Evolutionary conservation across 2,113 vertebrate genomes (phyloP).

Genomic region (Gasterosteus nipponicus): DNA sequence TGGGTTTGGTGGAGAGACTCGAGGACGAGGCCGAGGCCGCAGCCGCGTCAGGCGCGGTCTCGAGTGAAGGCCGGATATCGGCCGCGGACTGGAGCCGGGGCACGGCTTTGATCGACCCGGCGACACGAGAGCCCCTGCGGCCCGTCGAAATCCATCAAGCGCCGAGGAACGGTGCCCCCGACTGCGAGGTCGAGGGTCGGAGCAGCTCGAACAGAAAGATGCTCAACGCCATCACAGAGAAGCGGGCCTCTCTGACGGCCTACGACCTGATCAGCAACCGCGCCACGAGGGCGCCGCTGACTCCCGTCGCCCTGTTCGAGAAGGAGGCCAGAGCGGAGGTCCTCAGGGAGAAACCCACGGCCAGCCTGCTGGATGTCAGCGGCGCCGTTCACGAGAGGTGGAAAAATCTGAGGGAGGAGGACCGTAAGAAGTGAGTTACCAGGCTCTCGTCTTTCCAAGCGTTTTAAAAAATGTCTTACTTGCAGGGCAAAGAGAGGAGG

Average conservation of each 20-base stretch:
- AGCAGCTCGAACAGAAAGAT: conserved; percentile 68
- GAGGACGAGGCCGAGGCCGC: neutral
- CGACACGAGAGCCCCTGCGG: conserved; percentile 79
- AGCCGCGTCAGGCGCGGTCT: conserved; percentile 42
- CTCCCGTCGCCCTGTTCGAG: conserved; percentile 86
- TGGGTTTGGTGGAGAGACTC: neutral
- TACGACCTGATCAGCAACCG: conserved; percentile 91
- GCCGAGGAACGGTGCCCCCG: conserved; percentile 5
- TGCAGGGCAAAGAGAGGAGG: conserved; percentile 52
- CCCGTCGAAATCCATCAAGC: conserved; percentile 86
- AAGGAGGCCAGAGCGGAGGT: conserved; percentile 84
- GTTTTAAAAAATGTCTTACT: conserved; percentile 68
- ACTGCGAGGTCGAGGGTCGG: conserved; percentile 44
- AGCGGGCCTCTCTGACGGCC: conserved; percentile 84
- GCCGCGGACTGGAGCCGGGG: conserved; percentile 90
- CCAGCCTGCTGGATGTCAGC: conserved; percentile 84
- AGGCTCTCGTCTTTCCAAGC: conserved; percentile 76
- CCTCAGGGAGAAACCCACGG: conserved; percentile 83
- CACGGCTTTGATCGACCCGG: conserved; percentile 75
- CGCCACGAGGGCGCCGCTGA: conserved; percentile 85
- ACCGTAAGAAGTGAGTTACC: conserved; percentile 91
- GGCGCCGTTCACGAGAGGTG: conserved; percentile 84
- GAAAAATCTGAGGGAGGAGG: conserved; percentile 88
- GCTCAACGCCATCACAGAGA: conserved; percentile 85
- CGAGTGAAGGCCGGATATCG: conserved; percentile 69